Evolutionary conservation across 2,113 vertebrate genomes (phyloP).

Genomic region (Bettongia penicillata): DNA sequence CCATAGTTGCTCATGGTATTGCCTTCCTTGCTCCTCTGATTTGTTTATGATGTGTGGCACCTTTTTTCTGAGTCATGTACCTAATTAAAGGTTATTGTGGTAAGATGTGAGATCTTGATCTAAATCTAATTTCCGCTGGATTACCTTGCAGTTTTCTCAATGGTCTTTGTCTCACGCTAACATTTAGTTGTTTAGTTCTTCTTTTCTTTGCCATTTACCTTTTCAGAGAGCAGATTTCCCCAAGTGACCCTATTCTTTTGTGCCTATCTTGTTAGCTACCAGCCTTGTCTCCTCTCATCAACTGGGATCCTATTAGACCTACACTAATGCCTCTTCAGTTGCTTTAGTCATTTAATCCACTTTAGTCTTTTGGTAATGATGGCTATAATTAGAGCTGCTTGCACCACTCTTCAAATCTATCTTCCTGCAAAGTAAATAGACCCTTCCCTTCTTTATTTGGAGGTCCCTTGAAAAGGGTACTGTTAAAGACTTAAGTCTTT

Average conservation of each 20-base stretch:
- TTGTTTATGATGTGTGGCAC: background rate
- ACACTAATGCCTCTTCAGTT: constrained; percentile 46
- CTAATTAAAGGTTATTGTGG: background rate
- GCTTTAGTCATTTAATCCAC: constrained; percentile 75
- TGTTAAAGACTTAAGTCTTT: background rate
- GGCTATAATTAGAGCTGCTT: constrained; percentile 75
- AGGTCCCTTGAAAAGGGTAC: background rate
- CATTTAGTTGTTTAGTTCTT: background rate
- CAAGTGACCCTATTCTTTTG: background rate
- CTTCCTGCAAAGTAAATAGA: constrained; percentile 30
- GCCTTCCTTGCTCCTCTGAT: background rate
- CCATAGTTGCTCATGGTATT: background rate
- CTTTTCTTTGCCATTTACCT: background rate
- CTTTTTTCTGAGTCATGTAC: background rate
- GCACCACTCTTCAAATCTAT: constrained; percentile 35
- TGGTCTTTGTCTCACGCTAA: background rate
- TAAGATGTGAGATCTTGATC: background rate
- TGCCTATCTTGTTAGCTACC: background rate
- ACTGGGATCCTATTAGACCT: constrained; percentile 45
- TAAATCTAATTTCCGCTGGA: background rate
- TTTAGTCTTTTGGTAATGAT: constrained; percentile 69
- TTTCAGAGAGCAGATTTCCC: background rate
- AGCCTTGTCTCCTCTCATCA: accelerated
- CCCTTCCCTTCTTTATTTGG: background rate
- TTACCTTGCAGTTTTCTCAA: background rate